phyloP scores from a whole-genome alignment of 2,797 vertebrate genomes.

The Rhinogobio ventralis region DNA sequence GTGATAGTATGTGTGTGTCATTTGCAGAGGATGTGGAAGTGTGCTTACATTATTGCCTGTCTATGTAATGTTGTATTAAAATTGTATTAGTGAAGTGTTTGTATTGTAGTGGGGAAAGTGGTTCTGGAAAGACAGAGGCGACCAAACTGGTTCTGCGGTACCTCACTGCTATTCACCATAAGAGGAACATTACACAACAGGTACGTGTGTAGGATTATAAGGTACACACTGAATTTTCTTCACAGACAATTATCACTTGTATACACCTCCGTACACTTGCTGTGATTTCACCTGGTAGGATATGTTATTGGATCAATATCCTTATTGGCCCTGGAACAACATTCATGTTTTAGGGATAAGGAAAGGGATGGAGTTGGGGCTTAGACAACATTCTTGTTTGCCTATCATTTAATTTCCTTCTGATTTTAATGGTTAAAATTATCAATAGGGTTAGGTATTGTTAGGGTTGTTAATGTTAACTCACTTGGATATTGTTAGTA shows the following conservation, averaged over 20 bases:
- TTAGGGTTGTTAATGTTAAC: not conserved
- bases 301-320: not conserved
- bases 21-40: not conserved
- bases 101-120: conserved; percentile 89
- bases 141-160: conserved; percentile 94
- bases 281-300: not conserved
- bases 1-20: not conserved
- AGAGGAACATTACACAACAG: conserved; percentile 84
- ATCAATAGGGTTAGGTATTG: not conserved
- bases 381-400: not conserved
- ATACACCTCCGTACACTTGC: not conserved
- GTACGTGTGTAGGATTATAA: conserved; percentile 59
- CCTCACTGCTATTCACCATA: conserved; percentile 92
- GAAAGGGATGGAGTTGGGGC: not conserved
- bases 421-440: not conserved
- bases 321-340: not conserved
- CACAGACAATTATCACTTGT: not conserved
- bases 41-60: not conserved
- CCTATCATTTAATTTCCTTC: not conserved
- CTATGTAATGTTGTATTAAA: not conserved
- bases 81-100: conserved; percentile 24
- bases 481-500: not conserved
- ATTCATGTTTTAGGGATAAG: not conserved
- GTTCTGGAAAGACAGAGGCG: conserved; percentile 95
- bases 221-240: not conserved